Evolutionary conservation across 2,888 invertebrate genomes (phyloP).

Genomic region (Meandrusa payeni): DNA sequence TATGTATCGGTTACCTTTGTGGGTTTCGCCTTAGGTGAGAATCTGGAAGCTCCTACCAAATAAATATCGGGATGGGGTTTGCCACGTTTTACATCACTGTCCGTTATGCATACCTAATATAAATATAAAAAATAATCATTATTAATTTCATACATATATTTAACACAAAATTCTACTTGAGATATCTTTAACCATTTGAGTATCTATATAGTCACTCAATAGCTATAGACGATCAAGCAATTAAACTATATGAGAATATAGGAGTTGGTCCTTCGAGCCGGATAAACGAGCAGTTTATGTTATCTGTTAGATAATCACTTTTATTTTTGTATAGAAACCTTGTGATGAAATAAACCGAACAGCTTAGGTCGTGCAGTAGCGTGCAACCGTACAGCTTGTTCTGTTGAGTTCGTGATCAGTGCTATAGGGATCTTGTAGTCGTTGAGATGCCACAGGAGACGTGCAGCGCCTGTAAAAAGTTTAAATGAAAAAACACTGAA

Average conservation of each 20-base stretch:
- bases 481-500: too few relatives aligned
- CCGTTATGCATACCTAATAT: constrained; percentile 75
- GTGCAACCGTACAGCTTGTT: constrained; percentile 82
- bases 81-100: constrained; percentile 88
- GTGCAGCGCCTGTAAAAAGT: constrained; percentile 87
- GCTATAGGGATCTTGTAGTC: constrained; percentile 88
- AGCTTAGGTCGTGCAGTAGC: constrained; percentile 82
- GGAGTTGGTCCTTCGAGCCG: too few relatives aligned
- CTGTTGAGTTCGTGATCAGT: constrained; percentile 91
- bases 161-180: too few relatives aligned
- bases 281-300: too few relatives aligned
- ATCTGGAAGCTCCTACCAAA: constrained; percentile 85
- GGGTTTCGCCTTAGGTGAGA: constrained; percentile 82
- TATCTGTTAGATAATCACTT: too few relatives aligned
- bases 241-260: too few relatives aligned
- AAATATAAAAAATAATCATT: too few relatives aligned
- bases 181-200: too few relatives aligned
- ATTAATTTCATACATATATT: too few relatives aligned
- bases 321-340: too few relatives aligned
- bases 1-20: constrained; percentile 51
- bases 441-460: constrained; percentile 87
- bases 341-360: constrained; percentile 85
- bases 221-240: too few relatives aligned
- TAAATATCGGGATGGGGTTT: constrained; percentile 95
- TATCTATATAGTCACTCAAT: too few relatives aligned